Base-by-base conservation (phyloP, 2,797 vertebrate genomes). In the Anguilla megastoma region DNA sequence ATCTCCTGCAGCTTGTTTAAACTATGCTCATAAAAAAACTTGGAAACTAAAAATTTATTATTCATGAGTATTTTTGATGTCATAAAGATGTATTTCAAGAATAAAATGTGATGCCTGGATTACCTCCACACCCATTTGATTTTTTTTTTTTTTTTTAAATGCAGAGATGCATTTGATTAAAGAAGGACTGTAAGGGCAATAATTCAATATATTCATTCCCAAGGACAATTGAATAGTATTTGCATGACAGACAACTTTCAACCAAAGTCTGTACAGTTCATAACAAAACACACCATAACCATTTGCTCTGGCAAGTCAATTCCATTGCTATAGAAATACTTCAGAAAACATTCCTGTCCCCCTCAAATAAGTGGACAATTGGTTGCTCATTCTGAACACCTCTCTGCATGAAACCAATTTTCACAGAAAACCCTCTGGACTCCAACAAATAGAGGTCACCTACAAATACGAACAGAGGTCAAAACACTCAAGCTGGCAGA, bases 351-450 rank as follows among this genome's bases (percentile, higher is more conserved):
- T 85, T 66, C 63, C 85, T 54, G 48, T 76, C 74, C 50, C 82
- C 88, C 82, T 2, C 63, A 69, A 84, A 85, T 85, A 86, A 85
- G 85, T 85, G 56, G 80, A 86, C 83, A 88, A 86, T 86, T 82
- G 56, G 89, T 88, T 88, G 87, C 82, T 94, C 93, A 95, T 94
- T 93, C 93, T 94, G 94, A 92, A 94, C 93, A 93, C 92, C 92
- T 92, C 92, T 94, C 93, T 92, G 92, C 93, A 92, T 93, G 94
- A 96, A 96, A 95, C 93, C 94, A 96, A 94, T 96, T 94, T 96
- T 93, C 91, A 93, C 91, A 92, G 93, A 95, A 96, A 96, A 94
- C 93, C 94, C 91, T 94, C 95, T 91, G 94, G 95, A 95, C 94
- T 93, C 92, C 91, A 92, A 94, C 92, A 96, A 96, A 95, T 95